Base-by-base conservation (phyloP, 2,888 invertebrate genomes). In the Prosapia bicincta region DNA sequence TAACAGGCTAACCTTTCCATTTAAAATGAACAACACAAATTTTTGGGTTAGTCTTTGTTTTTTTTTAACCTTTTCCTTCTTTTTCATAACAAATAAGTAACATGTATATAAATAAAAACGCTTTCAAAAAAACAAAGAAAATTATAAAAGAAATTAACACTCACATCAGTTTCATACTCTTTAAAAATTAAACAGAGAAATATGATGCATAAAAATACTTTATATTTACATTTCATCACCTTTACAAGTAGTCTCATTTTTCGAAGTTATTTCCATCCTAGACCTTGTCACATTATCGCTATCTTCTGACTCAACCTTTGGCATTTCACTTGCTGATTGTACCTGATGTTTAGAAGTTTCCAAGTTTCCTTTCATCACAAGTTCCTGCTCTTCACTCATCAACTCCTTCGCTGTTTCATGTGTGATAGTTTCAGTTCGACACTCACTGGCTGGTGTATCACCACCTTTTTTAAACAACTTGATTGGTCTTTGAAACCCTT, bases 401-500 rank as follows among this genome's bases (percentile, higher is more conserved):
- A 9, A 2, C 6, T 9, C 15, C 38, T 38, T 38, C 13, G 10
- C 10, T 38, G 13, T 38, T 38, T 38, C 38, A 38, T 15, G 6
- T 38, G 38, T 28, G 28, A 28, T 9, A 6, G 28, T 28, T 28
- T 28, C 38, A 13, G 38, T 38, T 15, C 38, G 38, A 38, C 38
- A 38, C 38, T 38, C 38, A 38, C 38, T 38, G 38, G 15, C 38
- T 15, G 7, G 38, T 13, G 38, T 38, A 38, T 38, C 38, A 38
- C 38, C 38, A 38, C 38, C 79, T 80, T 85, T 85, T 10, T 82
- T 83, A 78, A 83, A 85, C 24, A 85, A 78, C 66, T 83, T 83
- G 78, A 96, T 92, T 10, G 95, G 95, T 65, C 96, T 88, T 80
- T 93, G 91, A 85, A 96, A 96, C 25, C 97, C 98, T 86, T 94